Evolutionary conservation across 1,140 invertebrate species (phyloP).

Genomic region (Fopius arisanus): DNA sequence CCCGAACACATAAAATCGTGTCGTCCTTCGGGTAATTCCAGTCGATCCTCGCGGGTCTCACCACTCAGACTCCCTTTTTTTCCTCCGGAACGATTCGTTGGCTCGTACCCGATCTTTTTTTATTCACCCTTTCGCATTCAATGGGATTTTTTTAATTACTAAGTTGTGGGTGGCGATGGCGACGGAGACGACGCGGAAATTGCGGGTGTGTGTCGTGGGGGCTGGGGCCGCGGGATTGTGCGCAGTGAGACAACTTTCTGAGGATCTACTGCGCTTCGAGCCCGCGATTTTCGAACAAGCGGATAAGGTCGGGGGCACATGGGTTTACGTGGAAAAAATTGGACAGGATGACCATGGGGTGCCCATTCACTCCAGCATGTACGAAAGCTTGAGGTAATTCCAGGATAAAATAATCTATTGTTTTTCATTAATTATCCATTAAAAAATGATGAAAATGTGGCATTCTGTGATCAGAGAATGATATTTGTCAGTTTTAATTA

Average conservation of each 20-base stretch:
- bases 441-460: slow-evolving; percentile 7
- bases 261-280: slow-evolving; percentile 52
- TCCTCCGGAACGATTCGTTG: background rate
- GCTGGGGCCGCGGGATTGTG: slow-evolving; percentile 81
- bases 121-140: too few species aligned
- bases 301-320: slow-evolving; percentile 73
- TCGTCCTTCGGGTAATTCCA: background rate
- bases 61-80: background rate
- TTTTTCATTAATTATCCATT: background rate
- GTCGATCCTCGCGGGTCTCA: background rate
- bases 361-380: slow-evolving; percentile 78
- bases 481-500: too few species aligned
- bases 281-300: slow-evolving; percentile 72
- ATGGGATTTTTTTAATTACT: background rate
- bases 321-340: slow-evolving; percentile 74
- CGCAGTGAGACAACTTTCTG: slow-evolving; percentile 69
- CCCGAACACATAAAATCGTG: background rate
- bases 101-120: background rate
- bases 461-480: slow-evolving; percentile 39
- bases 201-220: slow-evolving; percentile 74
- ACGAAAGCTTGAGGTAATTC: slow-evolving; percentile 61
- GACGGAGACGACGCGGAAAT: background rate
- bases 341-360: slow-evolving; percentile 69
- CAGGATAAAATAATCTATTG: background rate
- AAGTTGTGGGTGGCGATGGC: slow-evolving; percentile 27